Conservation (phyloP, 2,888 invertebrate species). For the Rhimphoctona megacephalus region DNA sequence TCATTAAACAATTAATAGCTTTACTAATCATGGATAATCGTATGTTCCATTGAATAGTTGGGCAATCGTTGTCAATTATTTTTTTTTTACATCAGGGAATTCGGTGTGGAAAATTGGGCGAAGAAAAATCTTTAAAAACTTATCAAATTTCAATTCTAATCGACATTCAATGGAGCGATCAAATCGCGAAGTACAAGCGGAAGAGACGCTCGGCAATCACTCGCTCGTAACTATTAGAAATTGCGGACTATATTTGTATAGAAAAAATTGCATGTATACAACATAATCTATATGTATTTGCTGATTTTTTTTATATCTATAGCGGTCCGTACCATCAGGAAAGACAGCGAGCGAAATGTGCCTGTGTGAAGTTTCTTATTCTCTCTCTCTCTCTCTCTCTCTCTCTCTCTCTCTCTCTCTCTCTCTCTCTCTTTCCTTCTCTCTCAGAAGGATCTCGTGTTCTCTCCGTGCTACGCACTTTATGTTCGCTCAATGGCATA, state of each 20-base stretch:
- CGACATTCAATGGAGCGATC: neutral
- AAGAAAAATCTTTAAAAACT: too few species aligned
- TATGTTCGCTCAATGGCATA: constrained; percentile 78
- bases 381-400: constrained; percentile 26
- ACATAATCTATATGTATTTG: too few species aligned
- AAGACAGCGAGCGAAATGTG: constrained; percentile 38
- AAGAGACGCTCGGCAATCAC: constrained; percentile 33
- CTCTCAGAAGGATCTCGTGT: constrained; percentile 67
- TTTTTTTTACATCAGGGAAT: too few species aligned
- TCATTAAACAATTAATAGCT: too few species aligned
- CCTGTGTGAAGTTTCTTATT: constrained; percentile 44
- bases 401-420: too few species aligned
- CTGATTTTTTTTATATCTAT: neutral
- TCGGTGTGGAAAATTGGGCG: too few species aligned
- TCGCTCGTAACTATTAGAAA: constrained; percentile 30
- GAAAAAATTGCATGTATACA: neutral
- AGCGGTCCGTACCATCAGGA: constrained; percentile 10
- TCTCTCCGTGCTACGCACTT: constrained; percentile 77
- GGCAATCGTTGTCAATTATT: neutral
- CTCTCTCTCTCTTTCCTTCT: constrained; percentile 27
- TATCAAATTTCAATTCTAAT: neutral
- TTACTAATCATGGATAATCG: too few species aligned
- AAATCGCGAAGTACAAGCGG: constrained; percentile 10
- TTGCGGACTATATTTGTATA: too few species aligned
- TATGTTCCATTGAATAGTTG: neutral